These are phyloP conservation scores for Hypena proboscidalis DNA, from an alignment of 2,888 invertebrate species.

Conservation along the genomic window DNA sequence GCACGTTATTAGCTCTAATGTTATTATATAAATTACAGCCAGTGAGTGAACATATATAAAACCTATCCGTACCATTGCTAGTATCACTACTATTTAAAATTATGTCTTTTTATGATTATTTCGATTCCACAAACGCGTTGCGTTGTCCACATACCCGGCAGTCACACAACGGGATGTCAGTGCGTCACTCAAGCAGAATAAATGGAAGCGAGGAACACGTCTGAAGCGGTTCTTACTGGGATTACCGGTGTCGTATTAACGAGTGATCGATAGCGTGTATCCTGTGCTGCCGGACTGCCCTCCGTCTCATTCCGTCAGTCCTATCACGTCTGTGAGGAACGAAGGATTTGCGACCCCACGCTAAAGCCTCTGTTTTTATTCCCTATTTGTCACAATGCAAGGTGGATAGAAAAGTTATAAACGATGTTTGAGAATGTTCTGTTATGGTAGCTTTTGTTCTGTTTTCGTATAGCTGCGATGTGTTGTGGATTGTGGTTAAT, in stretches of 20 bases:
- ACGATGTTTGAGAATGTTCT: too few relatives aligned
- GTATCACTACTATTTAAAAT: too few relatives aligned
- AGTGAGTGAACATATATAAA: too few relatives aligned
- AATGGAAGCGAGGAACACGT: slow-evolving; percentile 36
- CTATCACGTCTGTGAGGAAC: slow-evolving; percentile 63
- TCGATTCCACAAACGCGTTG: too few relatives aligned
- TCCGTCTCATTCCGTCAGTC: slow-evolving; percentile 51
- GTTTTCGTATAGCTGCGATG: too few relatives aligned
- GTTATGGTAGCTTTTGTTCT: too few relatives aligned
- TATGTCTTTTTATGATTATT: too few relatives aligned
- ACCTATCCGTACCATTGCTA: too few relatives aligned
- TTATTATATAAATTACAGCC: neutral
- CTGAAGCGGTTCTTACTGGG: slow-evolving; percentile 45
- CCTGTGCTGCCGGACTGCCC: slow-evolving; percentile 49
- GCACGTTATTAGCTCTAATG: neutral
- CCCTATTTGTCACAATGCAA: slow-evolving; percentile 27
- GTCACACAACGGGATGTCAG: slow-evolving; percentile 14
- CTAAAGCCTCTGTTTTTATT: slow-evolving; percentile 21
- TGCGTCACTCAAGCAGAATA: slow-evolving; percentile 36
- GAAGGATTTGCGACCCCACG: slow-evolving; percentile 63
- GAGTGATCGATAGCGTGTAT: slow-evolving; percentile 60
- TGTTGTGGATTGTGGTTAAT: too few relatives aligned
- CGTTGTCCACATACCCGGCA: slow-evolving; percentile 14
- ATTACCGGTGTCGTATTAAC: slow-evolving; percentile 63
- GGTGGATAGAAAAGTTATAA: slow-evolving; percentile 5